Percentiles rank a stretch among this genome's conserved stretches.
Evolutionary conservation across 2,797 vertebrate species (phyloP).

Genomic region (Meda fulgida): DNA sequence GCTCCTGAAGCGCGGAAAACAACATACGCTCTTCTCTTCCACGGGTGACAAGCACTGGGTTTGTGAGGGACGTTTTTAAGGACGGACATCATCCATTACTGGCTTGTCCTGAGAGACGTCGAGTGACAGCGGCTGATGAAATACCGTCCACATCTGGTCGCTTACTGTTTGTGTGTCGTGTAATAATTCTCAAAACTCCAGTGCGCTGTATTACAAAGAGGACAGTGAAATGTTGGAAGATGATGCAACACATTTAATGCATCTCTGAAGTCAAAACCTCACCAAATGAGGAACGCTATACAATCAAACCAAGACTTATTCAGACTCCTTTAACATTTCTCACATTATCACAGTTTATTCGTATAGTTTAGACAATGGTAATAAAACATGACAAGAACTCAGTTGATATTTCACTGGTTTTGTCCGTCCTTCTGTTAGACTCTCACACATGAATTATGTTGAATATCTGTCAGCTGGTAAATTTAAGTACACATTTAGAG

Average conservation of each 20-base stretch:
- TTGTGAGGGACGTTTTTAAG: slow-evolving; percentile 50
- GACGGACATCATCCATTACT: slow-evolving; percentile 51
- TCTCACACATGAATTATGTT: too few species aligned
- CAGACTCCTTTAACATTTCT: too few species aligned
- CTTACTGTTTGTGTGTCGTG: slow-evolving; percentile 46
- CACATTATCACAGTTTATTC: too few species aligned
- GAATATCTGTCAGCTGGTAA: too few species aligned
- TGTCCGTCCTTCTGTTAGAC: too few species aligned
- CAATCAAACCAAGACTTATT: too few species aligned
- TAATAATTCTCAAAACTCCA: slow-evolving; percentile 38
- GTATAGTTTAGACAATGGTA: too few species aligned
- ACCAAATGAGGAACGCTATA: not conserved
- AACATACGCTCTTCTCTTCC: slow-evolving; percentile 37
- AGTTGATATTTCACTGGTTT: too few species aligned
- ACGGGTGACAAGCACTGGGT: slow-evolving; percentile 43
- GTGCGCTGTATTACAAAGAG: not conserved
- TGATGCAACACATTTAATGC: not conserved
- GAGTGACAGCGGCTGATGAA: slow-evolving; percentile 46
- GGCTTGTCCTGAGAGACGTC: slow-evolving; percentile 44
- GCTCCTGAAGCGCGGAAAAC: slow-evolving; percentile 49
- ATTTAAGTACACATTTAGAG: too few species aligned
- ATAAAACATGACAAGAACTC: too few species aligned
- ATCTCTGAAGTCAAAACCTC: too few species aligned
- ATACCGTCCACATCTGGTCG: slow-evolving; percentile 20
- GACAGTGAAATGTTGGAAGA: not conserved